Percentiles rank a stretch among this genome's conserved stretches.
phyloP scores from a whole-genome alignment of 2,113 vertebrate species.

The Urocolius indicus region DNA sequence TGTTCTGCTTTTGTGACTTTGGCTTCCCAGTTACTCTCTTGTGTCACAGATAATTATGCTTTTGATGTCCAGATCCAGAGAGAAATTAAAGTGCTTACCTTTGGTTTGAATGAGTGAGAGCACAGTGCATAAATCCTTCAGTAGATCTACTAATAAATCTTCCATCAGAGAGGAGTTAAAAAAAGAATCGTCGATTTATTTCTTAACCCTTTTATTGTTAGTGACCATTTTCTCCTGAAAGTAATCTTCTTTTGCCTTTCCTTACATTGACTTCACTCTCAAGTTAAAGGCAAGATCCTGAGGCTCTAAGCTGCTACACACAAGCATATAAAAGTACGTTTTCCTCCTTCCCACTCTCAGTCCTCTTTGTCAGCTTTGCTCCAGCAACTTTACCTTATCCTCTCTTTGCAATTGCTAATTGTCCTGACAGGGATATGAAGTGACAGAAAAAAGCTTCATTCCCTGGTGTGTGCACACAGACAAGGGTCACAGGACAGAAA shows the following conservation, averaged over 20 bases:
- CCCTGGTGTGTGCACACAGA: neutral
- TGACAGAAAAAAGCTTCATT: conserved; percentile 42
- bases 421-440: conserved; percentile 10
- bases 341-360: neutral
- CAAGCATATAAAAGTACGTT: neutral
- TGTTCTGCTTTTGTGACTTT: neutral
- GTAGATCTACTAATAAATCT: neutral
- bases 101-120: neutral
- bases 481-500: conserved; percentile 14
- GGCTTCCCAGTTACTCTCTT: neutral
- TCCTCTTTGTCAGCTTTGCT: neutral
- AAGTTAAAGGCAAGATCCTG: neutral
- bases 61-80: neutral
- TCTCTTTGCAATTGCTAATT: conserved; percentile 49
- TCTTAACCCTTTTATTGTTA: neutral
- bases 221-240: neutral
- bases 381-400: conserved; percentile 4
- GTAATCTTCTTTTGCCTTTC: neutral
- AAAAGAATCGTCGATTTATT: neutral
- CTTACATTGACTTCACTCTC: neutral
- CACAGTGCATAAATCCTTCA: neutral
- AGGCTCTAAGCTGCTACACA: neutral
- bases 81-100: neutral
- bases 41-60: neutral
- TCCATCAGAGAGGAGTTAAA: neutral